Percentiles rank a stretch among this genome's conserved stretches.
These are phyloP conservation scores for Trichoplusia ni DNA, from an alignment of 1,140 invertebrate species.

Conservation along the genomic window DNA sequence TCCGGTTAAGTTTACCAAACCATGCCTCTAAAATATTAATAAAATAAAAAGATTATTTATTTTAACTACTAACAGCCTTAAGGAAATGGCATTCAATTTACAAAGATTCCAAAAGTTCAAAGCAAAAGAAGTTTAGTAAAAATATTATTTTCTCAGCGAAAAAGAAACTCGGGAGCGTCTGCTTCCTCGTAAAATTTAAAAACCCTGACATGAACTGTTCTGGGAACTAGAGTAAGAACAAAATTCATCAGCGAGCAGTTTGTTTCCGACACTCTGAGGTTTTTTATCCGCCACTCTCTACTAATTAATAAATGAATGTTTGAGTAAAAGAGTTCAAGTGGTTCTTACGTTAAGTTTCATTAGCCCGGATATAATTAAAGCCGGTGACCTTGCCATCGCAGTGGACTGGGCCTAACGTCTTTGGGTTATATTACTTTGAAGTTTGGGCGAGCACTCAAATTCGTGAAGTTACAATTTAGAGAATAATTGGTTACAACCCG, in stretches of 20 bases:
- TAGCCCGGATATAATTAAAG: constrained; percentile 31
- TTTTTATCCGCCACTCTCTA: constrained; percentile 27
- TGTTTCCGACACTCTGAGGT: constrained; percentile 3
- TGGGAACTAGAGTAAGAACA: neutral
- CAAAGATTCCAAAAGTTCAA: constrained; percentile 1
- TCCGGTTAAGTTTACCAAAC: no score
- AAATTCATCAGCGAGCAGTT: constrained; percentile 25
- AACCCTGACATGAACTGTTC: constrained; percentile 10
- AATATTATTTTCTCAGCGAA: neutral
- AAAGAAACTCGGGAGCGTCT: constrained; percentile 1
- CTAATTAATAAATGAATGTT: constrained; percentile 43
- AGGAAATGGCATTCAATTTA: no score
- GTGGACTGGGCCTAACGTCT: neutral
- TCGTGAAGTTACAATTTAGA: neutral
- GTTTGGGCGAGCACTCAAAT: neutral
- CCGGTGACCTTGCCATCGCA: constrained; percentile 10
- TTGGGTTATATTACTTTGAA: neutral
- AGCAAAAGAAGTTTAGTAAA: neutral
- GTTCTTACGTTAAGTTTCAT: constrained; percentile 37
- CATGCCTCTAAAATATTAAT: no score
- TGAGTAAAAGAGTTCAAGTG: constrained; percentile 30
- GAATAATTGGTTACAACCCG: neutral
- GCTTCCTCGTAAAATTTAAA: constrained; percentile 14
- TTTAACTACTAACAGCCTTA: no score
- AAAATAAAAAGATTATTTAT: no score